Base-by-base conservation (phyloP, 2,888 invertebrate genomes). In the Lasioglossum pauxillum region DNA sequence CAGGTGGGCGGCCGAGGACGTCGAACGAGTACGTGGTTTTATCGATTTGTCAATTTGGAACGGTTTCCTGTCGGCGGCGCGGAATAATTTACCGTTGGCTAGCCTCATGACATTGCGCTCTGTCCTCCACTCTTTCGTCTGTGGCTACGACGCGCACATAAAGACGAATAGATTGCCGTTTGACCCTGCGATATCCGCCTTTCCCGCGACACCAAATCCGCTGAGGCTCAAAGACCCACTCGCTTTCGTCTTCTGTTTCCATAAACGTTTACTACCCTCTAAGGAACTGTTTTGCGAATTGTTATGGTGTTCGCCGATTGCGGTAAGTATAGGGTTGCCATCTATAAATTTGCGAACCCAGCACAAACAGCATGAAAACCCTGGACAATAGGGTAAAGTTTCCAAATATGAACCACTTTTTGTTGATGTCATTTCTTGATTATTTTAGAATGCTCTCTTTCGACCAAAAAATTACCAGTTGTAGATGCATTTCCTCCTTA, bases 41-140 rank as follows among this genome's bases (percentile, higher is more conserved):
- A 87, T 89, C 78, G 88, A 90, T 90, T 89, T 82, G 73, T 80
- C 87, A 85, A 89, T 90, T 89, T 83, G 69, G 75, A 82, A 86
- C 79, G 76, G 85, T 88, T 89, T 86, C 79, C 79, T 75, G 79
- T 85, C 79, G 82, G 38, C 83, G 72, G 85, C 27, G 75, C 49
- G 79, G 84, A 87, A 90, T 88, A 90, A 90, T 89, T 88, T 74
- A 77, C 67, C 67, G 75, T 69, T 71, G 76, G 67, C 67, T 53
- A 67, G 78, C 19, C 74, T 41, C 64, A 67, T 53, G 81, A 77
- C 83, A 72, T 77, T 31, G 76, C 31, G 73, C 53, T 69, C 77
- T 31, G 67, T 57, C 31, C 57, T 60, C 14, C 60, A 27, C 46
- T 53, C 74, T 76, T 75, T 67, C 49, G 16, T 67, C 57, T 44